Evolutionary conservation across 2,888 invertebrate genomes (phyloP), one percentile per base, ranked within the genome.

Genomic region (Colletes collaris): DNA sequence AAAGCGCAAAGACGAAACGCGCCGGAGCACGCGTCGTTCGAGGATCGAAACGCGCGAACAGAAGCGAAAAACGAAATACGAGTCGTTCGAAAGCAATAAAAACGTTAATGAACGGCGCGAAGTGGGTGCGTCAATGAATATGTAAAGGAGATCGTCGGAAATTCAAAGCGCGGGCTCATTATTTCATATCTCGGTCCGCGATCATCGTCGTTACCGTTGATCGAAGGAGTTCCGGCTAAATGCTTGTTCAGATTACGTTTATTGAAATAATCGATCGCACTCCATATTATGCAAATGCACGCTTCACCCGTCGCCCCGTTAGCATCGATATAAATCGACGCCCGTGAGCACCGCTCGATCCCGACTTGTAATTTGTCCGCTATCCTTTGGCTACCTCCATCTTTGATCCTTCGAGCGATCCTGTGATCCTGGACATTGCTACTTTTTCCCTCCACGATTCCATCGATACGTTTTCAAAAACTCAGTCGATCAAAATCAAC

Each of bases 231-330:
- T 52, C 71, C 46, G 44, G 27, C n/a, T 82, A 85, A 84, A 56
- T 64, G 66, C 58, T 27, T 80, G 82, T 77, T 80, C 63, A 52
- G 69, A 74, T 84, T 80, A 82, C 85, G 66, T 85, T 85, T 83
- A 85, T 85, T 81, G 85, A 83, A 81, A 83, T 84, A 78, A 85
- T 85, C 66, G 73, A 73, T 78, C 85, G 58, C 46, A 70, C 59
- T 50, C 27, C 58, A 56, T 56, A 74, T 82, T 82, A 82, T 82
- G 82, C 74, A 74, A 82, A 82, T 82, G 37, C 49, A 35, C n/a
- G 27, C 58, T 8, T 16, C 60, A 13, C 8, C 16, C 56, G 52
- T 73, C 46, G 49, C 27, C 62, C 76, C 55, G 70, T 76, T 79
- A 59, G 49, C 58, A 35, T 50, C 78, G 53, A n/a, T 35, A 68